Conservation (phyloP, 1,140 invertebrate species). For the Drosophila punjabiensis region DNA sequence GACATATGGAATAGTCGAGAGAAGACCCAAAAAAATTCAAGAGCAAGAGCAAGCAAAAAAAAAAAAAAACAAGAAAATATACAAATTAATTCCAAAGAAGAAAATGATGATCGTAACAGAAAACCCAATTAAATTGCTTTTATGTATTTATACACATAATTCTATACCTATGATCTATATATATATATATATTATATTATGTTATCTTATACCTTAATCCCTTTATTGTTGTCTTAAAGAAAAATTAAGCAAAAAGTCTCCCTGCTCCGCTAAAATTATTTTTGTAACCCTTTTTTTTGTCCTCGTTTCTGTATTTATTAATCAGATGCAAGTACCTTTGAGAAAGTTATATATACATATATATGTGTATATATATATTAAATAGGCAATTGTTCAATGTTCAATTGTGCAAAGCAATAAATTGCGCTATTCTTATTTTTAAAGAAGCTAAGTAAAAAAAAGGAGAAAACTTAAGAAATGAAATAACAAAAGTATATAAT, state of each 20-base stretch:
- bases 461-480: constrained; percentile 24
- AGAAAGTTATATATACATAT: constrained; percentile 34
- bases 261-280: constrained; percentile 17
- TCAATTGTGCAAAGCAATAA: constrained; percentile 66
- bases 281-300: constrained; percentile 11
- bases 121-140: constrained; percentile 49
- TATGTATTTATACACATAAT: constrained; percentile 48
- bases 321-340: constrained; percentile 53
- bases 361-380: constrained; percentile 8
- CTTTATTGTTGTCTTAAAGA: constrained; percentile 22
- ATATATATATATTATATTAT: constrained; percentile 49
- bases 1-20: background rate
- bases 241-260: constrained; percentile 4
- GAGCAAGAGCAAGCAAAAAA: constrained; percentile 15
- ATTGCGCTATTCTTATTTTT: constrained; percentile 64
- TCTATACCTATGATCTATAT: constrained; percentile 36
- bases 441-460: constrained; percentile 60
- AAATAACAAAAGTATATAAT: constrained; percentile 32
- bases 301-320: constrained; percentile 33
- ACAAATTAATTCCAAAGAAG: constrained; percentile 50
- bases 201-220: constrained; percentile 26
- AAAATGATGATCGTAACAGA: constrained; percentile 15
- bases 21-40: background rate
- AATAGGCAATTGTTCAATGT: constrained; percentile 46
- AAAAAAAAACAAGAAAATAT: constrained; percentile 4